Evolutionary conservation across 2,888 invertebrate genomes (phyloP).

Genomic region (Argyresthia goedartella): DNA sequence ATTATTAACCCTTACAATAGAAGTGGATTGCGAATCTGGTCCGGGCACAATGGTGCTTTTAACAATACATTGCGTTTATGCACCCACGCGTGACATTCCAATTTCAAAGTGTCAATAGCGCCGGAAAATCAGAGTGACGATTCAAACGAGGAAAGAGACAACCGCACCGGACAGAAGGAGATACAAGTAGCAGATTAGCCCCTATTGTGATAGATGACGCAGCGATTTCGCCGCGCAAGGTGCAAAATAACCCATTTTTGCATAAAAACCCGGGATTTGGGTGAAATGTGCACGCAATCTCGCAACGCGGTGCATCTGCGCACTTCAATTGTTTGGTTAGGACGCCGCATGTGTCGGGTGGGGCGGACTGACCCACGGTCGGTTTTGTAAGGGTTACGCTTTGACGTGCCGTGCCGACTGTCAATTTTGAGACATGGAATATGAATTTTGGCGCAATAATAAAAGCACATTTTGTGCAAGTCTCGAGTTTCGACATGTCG

Average conservation of each 20-base stretch:
- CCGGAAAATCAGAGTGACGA: slow-evolving; percentile 13
- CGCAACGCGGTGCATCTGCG: slow-evolving; percentile 59
- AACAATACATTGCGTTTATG: slow-evolving; percentile 51
- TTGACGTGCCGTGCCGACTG: slow-evolving; percentile 17
- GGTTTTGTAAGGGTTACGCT: slow-evolving; percentile 39
- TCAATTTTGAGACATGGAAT: not conserved
- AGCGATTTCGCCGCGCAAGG: slow-evolving; percentile 49
- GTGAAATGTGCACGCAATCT: slow-evolving; percentile 24
- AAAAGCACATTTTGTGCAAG: not conserved
- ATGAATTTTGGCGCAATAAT: not conserved
- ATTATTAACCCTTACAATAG: not conserved
- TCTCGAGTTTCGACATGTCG: too few relatives aligned
- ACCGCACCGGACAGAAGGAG: slow-evolving; percentile 35
- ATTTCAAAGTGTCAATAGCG: slow-evolving; percentile 57
- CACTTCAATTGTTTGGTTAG: slow-evolving; percentile 52
- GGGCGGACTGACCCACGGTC: slow-evolving; percentile 32
- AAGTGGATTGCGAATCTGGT: slow-evolving; percentile 26
- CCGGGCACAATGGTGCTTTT: slow-evolving; percentile 24
- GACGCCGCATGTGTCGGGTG: slow-evolving; percentile 28
- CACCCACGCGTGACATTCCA: slow-evolving; percentile 64
- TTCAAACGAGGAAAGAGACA: slow-evolving; percentile 16
- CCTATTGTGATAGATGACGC: slow-evolving; percentile 46
- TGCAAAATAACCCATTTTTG: slow-evolving; percentile 61
- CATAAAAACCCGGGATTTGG: slow-evolving; percentile 40
- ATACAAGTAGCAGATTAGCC: slow-evolving; percentile 37